Base-by-base conservation (phyloP, 2,888 invertebrate species). In the Euzetes globulus region DNA sequence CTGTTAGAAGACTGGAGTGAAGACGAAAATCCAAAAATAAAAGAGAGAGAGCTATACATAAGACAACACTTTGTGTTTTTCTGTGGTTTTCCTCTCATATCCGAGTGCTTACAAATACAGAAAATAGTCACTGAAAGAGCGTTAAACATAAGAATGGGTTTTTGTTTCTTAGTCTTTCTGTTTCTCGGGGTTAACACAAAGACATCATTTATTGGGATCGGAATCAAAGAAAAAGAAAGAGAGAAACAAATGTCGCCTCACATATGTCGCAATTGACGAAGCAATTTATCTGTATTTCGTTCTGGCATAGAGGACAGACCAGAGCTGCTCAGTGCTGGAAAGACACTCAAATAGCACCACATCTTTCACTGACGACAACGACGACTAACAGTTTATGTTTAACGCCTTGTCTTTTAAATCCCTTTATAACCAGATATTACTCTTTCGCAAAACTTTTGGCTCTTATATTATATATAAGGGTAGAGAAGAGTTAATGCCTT, bases 211-310 rank as follows among this genome's bases (percentile, higher is more conserved):
- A 60, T 60, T 19, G 60, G 27, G 27, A 60, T 25, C 60, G 27
- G 19, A 60, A 17, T 60, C 15, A 25, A 60, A 29, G 60, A 60
- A 9, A 50, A 19, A 50, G 19, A 50, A n/a, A 50, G 19, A 60
- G 22, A 27, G 22, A 27, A 60, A 27, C 60, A 60, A 22, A 60
- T 22, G 27, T 60, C 5, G 3, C 3, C 60, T 25, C 60, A 60
- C 60, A 60, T 27, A 27, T 60, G 60, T 60, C 60, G 60, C 60
- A 60, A 60, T 60, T 60, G 27, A 60, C 60, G 60, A 27, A 60
- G 27, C 27, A 60, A 60, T 60, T 60, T 60, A 60, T 60, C 60
- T 60, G 27, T 13, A 60, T 60, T 60, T 27, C 25, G 27, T 1
- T 19, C 27, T 5, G 4, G 13, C 11, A 29, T 22, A 60, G 29